phyloP scores from a whole-genome alignment of 1,140 invertebrate genomes.

The Palaemon carinicauda region DNA sequence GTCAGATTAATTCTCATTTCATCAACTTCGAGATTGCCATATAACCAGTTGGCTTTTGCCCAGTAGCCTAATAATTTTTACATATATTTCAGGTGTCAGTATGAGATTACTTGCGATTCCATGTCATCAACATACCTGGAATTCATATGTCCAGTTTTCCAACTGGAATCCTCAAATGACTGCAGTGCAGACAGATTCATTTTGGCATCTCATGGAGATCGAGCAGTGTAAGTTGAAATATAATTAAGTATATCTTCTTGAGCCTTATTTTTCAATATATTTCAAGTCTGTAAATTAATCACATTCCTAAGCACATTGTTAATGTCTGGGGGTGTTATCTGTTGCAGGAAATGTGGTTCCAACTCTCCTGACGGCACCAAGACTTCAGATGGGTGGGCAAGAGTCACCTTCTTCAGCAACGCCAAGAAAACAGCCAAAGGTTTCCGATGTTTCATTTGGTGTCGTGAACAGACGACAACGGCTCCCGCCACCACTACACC shows the following conservation, averaged over 20 bases:
- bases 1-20: no score
- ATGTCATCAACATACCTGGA: neutral
- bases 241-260: no score
- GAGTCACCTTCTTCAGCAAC: constrained; percentile 15
- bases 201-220: neutral
- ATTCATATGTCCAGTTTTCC: constrained; percentile 1
- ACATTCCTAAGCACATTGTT: no score
- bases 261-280: no score
- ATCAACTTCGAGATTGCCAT: no score
- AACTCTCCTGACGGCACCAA: neutral
- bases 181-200: neutral
- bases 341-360: neutral
- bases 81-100: neutral
- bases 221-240: neutral
- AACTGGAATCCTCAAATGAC: neutral
- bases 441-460: constrained; percentile 16
- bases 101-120: neutral
- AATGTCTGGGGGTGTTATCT: no score
- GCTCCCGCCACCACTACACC: neutral
- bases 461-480: neutral
- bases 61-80: no score
- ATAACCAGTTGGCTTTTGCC: no score
- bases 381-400: neutral
- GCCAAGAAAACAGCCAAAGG: neutral
- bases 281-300: no score